Conservation (phyloP, 1,140 invertebrate genomes). For the Battus philenor region DNA sequence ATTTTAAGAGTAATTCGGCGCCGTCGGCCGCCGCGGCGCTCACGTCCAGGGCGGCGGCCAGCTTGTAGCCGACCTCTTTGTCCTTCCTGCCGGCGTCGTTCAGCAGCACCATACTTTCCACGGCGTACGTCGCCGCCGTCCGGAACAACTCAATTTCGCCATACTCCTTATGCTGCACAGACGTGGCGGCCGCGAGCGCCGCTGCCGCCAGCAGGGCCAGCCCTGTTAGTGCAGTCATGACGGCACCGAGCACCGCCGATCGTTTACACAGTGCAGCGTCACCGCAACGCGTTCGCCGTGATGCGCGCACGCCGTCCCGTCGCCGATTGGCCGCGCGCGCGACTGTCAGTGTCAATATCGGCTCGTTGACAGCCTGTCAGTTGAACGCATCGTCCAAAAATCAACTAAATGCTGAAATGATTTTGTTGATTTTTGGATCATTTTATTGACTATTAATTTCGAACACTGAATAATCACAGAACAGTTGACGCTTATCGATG, state of each 20-base stretch:
- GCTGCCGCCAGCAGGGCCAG: no score
- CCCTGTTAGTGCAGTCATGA: conserved; percentile 82
- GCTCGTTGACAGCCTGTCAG: no score
- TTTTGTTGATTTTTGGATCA: no score
- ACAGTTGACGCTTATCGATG: no score
- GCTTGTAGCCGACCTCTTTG: conserved; percentile 35
- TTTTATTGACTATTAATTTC: no score
- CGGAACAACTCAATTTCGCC: conserved; percentile 27
- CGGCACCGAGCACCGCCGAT: conserved; percentile 83
- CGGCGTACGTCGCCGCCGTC: conserved; percentile 22
- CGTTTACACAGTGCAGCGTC: conserved; percentile 81
- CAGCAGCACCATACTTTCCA: conserved; percentile 34
- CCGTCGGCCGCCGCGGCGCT: conserved; percentile 20
- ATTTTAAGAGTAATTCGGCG: conserved; percentile 29
- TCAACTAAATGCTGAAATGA: no score
- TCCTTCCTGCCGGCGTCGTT: conserved; percentile 30
- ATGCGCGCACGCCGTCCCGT: conserved; percentile 64
- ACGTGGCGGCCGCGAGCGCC: conserved; percentile 83
- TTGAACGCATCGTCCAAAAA: no score
- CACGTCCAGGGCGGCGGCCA: conserved; percentile 25
- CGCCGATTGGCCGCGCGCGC: conserved; percentile 75
- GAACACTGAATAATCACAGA: no score
- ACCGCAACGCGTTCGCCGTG: conserved; percentile 54
- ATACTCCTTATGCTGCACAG: conserved; percentile 19
- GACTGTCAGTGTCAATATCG: no score